Evolutionary conservation across 1,140 invertebrate genomes (phyloP), one percentile per base, ranked within the genome.

Genomic region (Babylonia areolata): DNA sequence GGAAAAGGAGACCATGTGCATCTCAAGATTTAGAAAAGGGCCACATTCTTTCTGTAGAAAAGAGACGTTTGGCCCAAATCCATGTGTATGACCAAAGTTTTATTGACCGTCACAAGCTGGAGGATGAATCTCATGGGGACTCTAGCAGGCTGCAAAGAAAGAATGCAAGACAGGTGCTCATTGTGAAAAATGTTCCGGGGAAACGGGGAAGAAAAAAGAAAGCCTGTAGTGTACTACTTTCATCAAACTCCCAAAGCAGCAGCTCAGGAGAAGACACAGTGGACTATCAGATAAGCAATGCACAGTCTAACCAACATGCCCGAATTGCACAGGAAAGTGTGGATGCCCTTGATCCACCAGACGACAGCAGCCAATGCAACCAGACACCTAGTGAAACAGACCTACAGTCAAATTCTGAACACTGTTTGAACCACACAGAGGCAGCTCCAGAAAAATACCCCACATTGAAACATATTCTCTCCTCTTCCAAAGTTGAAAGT

Each of bases 81-180:
- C 58, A 64, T 64, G 58, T 64, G 58, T 64, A 64, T n/a, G 58
- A 64, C 28, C 58, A 64, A 64, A 64, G 58, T 23, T 64, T 64
- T 23, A 64, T 64, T 23, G 58, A 64, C 58, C 12, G 28, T 23
- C 58, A 64, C 58, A 64, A n/a, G 28, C 58, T 64, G 28, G 58
- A 64, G 28, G 6, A 0, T 5, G 28, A 2, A 5, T 64, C 58
- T 23, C 5, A 5, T n/a, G 58, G 6, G 58, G 58, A n/a, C 58
- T 20, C 5, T 5, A 23, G 58, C 28, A 23, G 12, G 20, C 58
- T 23, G 28, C 5, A 64, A 23, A 64, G 28, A 64, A 64, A 6
- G 5, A 12, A 64, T 23, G 28, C 17, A 28, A 28, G 20, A n/a
- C 58, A 64, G 58, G 58, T 23, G 17, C 28, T 64, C 15, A n/a